Percentiles rank a stretch among this genome's conserved stretches.
Conservation (phyloP, 2,113 vertebrate species). For the Paratilapia polleni region DNA sequence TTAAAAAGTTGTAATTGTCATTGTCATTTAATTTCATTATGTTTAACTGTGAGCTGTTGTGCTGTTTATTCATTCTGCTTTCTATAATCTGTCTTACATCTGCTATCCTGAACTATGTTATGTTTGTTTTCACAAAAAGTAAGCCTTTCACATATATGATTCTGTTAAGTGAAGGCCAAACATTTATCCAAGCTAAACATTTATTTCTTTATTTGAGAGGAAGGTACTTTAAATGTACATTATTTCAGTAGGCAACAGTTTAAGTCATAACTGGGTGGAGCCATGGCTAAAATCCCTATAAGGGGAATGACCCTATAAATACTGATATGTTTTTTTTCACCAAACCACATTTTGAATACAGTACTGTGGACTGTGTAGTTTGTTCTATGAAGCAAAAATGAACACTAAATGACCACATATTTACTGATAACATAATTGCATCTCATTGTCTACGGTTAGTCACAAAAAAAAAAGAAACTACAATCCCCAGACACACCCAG, state of each 20-base stretch:
- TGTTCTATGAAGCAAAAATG: neutral
- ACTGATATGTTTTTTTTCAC: neutral
- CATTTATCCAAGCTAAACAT: neutral
- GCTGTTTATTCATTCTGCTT: too few relatives aligned
- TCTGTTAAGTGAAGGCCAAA: neutral
- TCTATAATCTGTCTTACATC: too few relatives aligned
- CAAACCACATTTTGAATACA: neutral
- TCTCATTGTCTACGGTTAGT: neutral
- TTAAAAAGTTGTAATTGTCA: too few relatives aligned
- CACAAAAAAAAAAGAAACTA: slow-evolving; percentile 48
- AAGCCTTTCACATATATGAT: fast-evolving
- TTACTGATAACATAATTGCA: neutral
- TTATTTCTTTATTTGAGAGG: neutral
- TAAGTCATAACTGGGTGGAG: slow-evolving; percentile 28
- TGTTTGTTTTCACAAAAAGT: too few relatives aligned
- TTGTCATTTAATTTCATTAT: too few relatives aligned
- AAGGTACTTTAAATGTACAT: neutral
- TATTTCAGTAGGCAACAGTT: neutral
- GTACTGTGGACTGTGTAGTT: neutral
- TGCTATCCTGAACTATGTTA: too few relatives aligned
- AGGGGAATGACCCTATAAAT: neutral
- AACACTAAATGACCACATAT: neutral
- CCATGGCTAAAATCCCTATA: neutral
- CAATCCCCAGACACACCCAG: slow-evolving; percentile 47
- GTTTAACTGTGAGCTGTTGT: too few relatives aligned